These are phyloP conservation scores for Rosalia funebris DNA, from an alignment of 2,888 invertebrate genomes.

Conservation along the genomic window DNA sequence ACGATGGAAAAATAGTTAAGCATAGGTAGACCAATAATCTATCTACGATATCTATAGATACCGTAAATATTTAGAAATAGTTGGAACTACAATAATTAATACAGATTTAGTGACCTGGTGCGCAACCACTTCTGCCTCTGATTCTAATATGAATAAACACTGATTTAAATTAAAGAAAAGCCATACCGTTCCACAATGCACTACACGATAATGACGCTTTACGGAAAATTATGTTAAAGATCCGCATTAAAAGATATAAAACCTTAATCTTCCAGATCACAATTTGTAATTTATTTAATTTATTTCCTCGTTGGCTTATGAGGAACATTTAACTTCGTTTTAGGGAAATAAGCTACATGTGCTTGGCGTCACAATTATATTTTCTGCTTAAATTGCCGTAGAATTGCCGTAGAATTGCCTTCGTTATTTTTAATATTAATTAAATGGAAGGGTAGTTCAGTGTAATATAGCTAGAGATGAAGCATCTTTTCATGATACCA, in stretches of 20 bases:
- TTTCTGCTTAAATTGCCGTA: conserved; percentile 37
- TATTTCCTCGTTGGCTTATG: conserved; percentile 41
- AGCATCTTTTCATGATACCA: conserved; percentile 1
- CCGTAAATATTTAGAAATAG: too few species aligned
- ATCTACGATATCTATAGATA: too few species aligned
- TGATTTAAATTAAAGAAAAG: too few species aligned
- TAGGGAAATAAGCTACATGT: conserved; percentile 43
- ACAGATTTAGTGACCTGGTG: too few species aligned
- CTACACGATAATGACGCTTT: too few species aligned
- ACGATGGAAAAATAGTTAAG: too few species aligned
- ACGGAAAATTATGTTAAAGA: conserved; percentile 49
- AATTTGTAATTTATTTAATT: conserved; percentile 49
- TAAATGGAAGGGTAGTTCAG: conserved; percentile 6
- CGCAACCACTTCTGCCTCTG: too few species aligned
- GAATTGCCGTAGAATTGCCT: conserved; percentile 35
- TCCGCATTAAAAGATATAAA: conserved; percentile 47
- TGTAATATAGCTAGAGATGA: conserved; percentile 6
- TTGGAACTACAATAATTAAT: too few species aligned
- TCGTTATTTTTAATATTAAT: conserved; percentile 38
- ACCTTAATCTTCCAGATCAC: conserved; percentile 49
- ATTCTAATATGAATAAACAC: too few species aligned
- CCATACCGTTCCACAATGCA: too few species aligned
- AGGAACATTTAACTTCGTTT: conserved; percentile 40
- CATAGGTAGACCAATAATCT: too few species aligned
- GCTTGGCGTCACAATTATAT: conserved; percentile 45